Percentiles rank a stretch among this genome's conserved stretches.
phyloP scores from a whole-genome alignment of 2,888 invertebrate genomes.

The Physocephala rufipes region DNA sequence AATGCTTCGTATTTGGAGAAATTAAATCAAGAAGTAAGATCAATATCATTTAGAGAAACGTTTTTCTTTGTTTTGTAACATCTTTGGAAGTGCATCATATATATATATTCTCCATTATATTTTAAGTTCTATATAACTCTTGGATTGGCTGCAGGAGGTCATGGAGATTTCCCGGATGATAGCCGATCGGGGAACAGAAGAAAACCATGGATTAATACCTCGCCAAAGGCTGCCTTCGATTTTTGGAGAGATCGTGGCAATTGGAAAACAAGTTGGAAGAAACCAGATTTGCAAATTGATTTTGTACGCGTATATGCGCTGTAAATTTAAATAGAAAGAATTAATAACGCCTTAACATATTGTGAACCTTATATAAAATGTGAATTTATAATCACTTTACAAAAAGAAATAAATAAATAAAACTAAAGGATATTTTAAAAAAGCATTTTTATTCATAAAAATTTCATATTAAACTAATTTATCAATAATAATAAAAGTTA shows the following conservation, averaged over 20 bases:
- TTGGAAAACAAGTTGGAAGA: conserved; percentile 79
- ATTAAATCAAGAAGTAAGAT: conserved; percentile 77
- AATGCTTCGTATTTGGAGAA: conserved; percentile 48
- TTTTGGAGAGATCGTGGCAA: conserved; percentile 74
- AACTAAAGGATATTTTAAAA: too few relatives aligned
- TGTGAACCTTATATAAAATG: too few relatives aligned
- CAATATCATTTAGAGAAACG: neutral
- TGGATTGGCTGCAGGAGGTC: conserved; percentile 82
- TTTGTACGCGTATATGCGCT: conserved; percentile 62
- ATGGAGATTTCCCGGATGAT: conserved; percentile 75
- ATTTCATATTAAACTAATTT: too few relatives aligned
- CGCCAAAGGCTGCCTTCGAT: conserved; percentile 73
- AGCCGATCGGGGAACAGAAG: conserved; percentile 41
- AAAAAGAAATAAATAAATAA: too few relatives aligned
- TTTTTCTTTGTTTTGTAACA: neutral
- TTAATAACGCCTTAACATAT: neutral
- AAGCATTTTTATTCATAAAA: too few relatives aligned
- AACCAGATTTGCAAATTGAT: conserved; percentile 60
- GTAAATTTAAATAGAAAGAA: conserved; percentile 33
- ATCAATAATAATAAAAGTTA: too few relatives aligned
- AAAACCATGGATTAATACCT: conserved; percentile 81
- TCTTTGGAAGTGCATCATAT: neutral
- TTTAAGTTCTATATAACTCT: conserved; percentile 79
- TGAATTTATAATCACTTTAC: too few relatives aligned
- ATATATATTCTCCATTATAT: neutral